A percentile compares a stretch with the other conserved stretches of the same genome.
Evolutionary conservation across 2,797 vertebrate species (phyloP).

Genomic region (Alosa sapidissima): DNA sequence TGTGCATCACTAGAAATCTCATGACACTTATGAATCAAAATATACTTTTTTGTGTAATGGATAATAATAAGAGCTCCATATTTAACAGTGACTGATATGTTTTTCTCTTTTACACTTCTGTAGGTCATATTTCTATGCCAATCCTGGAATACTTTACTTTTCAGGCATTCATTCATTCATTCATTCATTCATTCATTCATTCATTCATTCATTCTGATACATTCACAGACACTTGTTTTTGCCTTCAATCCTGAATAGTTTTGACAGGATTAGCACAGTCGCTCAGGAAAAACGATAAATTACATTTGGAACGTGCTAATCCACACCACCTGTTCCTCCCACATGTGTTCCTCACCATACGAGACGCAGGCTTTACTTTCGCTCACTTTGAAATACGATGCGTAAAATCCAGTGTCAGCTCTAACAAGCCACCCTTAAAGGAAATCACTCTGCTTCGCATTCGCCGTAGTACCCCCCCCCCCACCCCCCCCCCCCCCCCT

Average conservation of each 20-base stretch:
- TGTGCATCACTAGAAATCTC: neutral
- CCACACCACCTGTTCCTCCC: constrained; percentile 61
- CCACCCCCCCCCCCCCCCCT: neutral
- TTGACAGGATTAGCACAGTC: neutral
- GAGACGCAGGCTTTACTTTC: constrained; percentile 63
- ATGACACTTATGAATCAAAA: too few relatives aligned
- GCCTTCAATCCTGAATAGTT: constrained; percentile 7
- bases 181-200: neutral
- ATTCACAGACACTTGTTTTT: constrained; percentile 14
- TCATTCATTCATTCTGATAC: neutral
- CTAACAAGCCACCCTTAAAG: constrained; percentile 66
- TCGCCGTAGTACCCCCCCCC: neutral
- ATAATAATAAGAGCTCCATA: neutral
- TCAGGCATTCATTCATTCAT: neutral
- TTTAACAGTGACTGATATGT: neutral
- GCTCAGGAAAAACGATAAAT: constrained; percentile 10
- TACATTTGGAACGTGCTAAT: constrained; percentile 46
- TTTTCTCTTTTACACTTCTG: neutral
- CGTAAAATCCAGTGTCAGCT: constrained; percentile 67
- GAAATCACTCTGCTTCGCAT: constrained; percentile 37
- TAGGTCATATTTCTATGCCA: too few relatives aligned
- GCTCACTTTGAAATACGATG: constrained; percentile 65
- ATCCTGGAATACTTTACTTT: neutral
- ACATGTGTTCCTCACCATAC: constrained; percentile 53
- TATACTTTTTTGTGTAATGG: neutral